Base-by-base conservation (phyloP, 2,797 vertebrate species). In the Sciaenops ocellatus region DNA sequence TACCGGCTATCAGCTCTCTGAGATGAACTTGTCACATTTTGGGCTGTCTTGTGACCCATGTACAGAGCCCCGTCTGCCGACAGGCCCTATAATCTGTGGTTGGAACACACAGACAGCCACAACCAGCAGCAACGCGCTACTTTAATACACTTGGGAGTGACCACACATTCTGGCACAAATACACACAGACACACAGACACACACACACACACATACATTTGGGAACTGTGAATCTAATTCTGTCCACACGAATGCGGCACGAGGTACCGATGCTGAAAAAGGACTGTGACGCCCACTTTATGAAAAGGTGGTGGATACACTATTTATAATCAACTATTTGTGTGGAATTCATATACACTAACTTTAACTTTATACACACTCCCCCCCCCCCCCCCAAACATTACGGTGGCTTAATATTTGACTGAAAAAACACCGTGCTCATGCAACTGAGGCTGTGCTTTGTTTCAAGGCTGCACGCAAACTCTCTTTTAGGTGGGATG, bases 61-160 rank as follows among this genome's bases (percentile, higher is more conserved):
- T 90, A 81, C 84, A 79, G 84, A 73, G 83, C 79, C 83, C 73
- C 10, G 85, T 86, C 87, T 88, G 86, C 87, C 69, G 84, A 90
- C 88, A 79, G 82, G 82, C 87, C 86, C 90, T 94, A 34, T 90
- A 91, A 90, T 92, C 91, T 92, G 92, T 83, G 90, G 92, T 75
- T 62, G 76, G 90, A 82, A 90, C 88, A 85, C 91, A 90, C 86
- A 90, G 76, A 88, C 84, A 13, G 85, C 84, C 84, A 83, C 90
- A 82, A 83, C 85, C 89, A 82, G 85, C 82, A 84, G 87, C 83
- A 73, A 83, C 56, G 63, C 51, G 63, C 88, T 83, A 73, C 90
- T 91, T 91, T 83, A 90, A 93, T 87, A 83, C 87, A 86, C 89
- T 88, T 59, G 80, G 85, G 80, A 83, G 75, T 60, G 78, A 88